phyloP scores from a whole-genome alignment of 2,113 vertebrate species.

The Scatophagus argus region DNA sequence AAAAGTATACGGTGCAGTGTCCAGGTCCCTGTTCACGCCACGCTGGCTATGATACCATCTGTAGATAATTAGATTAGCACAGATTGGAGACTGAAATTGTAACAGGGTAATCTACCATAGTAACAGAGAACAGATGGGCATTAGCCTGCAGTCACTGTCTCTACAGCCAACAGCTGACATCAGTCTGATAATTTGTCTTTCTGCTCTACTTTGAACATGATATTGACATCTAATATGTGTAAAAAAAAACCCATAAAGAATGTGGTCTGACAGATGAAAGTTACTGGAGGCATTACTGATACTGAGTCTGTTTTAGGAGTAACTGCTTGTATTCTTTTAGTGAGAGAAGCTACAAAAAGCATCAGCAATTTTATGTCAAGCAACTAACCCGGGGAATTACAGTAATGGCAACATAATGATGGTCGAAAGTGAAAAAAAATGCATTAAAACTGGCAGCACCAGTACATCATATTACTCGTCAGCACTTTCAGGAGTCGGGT shows the following conservation, averaged over 20 bases:
- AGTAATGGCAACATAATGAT: background rate
- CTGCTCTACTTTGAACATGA: conserved; percentile 10
- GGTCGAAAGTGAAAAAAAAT: background rate
- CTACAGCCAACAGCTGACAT: conserved; percentile 23
- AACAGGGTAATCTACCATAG: conserved; percentile 56
- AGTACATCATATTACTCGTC: background rate
- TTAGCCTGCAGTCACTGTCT: conserved; percentile 48
- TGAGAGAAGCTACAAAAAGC: background rate
- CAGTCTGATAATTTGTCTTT: background rate
- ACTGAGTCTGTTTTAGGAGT: background rate
- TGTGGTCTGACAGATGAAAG: background rate
- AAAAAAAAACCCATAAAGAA: background rate
- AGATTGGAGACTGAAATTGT: conserved; percentile 55
- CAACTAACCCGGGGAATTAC: background rate
- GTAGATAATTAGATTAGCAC: conserved; percentile 70
- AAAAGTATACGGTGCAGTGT: conserved; percentile 8
- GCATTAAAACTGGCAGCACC: background rate
- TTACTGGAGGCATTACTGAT: conserved; percentile 1
- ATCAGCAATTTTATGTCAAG: background rate
- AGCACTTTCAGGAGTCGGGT: conserved; percentile 19
- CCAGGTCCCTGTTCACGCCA: conserved; percentile 3
- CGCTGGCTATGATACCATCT: conserved; percentile 45
- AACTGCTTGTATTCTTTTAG: background rate
- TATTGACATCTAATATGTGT: background rate
- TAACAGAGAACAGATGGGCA: conserved; percentile 57